Evolutionary conservation across 1,140 invertebrate species (phyloP), one percentile per base, ranked within the genome.

Genomic region (Ceratosolen fusciceps): DNA sequence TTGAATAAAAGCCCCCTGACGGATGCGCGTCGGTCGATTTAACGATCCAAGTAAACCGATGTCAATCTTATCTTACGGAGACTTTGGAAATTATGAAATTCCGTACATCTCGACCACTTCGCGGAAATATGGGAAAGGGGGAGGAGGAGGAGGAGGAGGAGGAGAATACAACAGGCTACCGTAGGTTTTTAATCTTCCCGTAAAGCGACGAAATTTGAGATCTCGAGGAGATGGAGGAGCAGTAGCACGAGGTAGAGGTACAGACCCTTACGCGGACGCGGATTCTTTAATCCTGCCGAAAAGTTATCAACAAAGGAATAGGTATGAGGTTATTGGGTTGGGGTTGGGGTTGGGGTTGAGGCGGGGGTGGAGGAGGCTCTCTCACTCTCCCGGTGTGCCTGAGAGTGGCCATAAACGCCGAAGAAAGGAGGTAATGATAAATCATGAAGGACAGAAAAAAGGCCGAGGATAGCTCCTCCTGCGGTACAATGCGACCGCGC

Each of bases 341-440:
- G n/a, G n/a, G n/a, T n/a, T n/a, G n/a, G n/a, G n/a, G n/a, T n/a
- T n/a, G n/a, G n/a, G n/a, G n/a, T n/a, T n/a, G n/a, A n/a, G n/a
- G n/a, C n/a, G n/a, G n/a, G n/a, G n/a, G n/a, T n/a, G 19, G 5
- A 37, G 31, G 37, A 65, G 14, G 60, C n/a, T 37, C 54, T 24
- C 26, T 60, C n/a, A n/a, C 29, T 43, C 39, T 43, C 39, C 39
- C 49, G 49, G 10, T 19, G 21, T 52, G 60, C 9, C 4, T 16
- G 2, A 65, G 24, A 16, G 26, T 9, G 71, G 71, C 52, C 39
- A 37, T 39, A 73, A 73, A 73, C 49, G 49, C 10, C 26, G 19
- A n/a, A 65, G 60, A 37, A 65, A 65, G n/a, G 31, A 37, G 31
- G 60, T 12, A 65, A n/a, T 65, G 60, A 65, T 65, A 65, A 65